These are phyloP conservation scores for Seira musarum DNA, from an alignment of 2,888 invertebrate species.

Conservation along the genomic window DNA sequence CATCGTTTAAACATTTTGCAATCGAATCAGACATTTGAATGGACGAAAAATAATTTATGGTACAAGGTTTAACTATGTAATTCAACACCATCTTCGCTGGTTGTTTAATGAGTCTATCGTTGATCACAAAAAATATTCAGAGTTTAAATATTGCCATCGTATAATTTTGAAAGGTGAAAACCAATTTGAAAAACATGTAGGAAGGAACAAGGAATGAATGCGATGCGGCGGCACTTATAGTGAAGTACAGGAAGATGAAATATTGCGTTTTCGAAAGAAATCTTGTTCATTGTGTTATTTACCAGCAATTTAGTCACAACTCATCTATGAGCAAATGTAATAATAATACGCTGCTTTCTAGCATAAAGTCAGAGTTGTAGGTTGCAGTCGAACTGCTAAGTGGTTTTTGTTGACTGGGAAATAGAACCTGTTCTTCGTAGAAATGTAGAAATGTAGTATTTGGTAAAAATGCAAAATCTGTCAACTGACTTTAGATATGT, in stretches of 20 bases:
- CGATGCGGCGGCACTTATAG: neutral
- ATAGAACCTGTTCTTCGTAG: too few species aligned
- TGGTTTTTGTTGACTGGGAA: too few species aligned
- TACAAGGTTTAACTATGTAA: constrained; percentile 48
- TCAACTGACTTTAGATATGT: too few species aligned
- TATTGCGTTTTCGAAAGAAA: constrained; percentile 42
- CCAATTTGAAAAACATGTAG: neutral
- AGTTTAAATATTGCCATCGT: neutral
- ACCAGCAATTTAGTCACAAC: constrained; percentile 56
- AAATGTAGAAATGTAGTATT: too few species aligned
- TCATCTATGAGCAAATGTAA: too few species aligned
- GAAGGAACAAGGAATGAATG: constrained; percentile 1
- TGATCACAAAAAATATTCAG: neutral
- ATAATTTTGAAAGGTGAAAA: too few species aligned
- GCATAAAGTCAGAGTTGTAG: too few species aligned
- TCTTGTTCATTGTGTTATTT: constrained; percentile 46
- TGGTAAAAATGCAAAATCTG: too few species aligned
- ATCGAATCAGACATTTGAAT: constrained; percentile 49
- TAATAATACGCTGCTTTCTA: too few species aligned
- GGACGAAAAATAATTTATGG: constrained; percentile 50
- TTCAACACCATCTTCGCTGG: constrained; percentile 2
- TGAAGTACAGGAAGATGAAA: constrained; percentile 34
- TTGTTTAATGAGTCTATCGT: neutral
- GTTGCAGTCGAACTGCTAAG: too few species aligned
- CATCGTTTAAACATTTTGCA: constrained; percentile 46